Percentiles rank a stretch among this genome's conserved stretches.
Evolutionary conservation across 2,113 vertebrate genomes (phyloP).

Genomic region (Megatriorchis doriae): DNA sequence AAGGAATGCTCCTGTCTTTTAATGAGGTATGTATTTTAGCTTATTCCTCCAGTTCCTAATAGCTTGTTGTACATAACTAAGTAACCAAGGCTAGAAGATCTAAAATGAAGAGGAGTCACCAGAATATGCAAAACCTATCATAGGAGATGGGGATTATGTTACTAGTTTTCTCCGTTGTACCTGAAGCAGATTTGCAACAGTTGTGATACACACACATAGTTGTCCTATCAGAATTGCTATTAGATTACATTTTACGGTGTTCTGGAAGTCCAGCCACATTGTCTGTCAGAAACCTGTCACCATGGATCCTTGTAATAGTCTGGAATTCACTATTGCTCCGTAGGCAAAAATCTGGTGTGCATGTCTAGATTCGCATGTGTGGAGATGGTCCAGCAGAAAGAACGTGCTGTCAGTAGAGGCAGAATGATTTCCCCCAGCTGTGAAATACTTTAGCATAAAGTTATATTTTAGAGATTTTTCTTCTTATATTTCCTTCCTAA

Average conservation of each 20-base stretch:
- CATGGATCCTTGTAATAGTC: neutral
- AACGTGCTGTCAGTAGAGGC: neutral
- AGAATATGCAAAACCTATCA: neutral
- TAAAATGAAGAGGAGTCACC: neutral
- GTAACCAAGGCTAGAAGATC: neutral
- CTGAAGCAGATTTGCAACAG: neutral
- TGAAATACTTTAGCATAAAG: neutral
- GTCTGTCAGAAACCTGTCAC: neutral
- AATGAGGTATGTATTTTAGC: neutral
- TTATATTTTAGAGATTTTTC: constrained; percentile 9
- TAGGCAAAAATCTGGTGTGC: neutral
- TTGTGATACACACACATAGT: too few relatives aligned
- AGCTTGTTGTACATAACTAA: neutral
- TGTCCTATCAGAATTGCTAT: neutral
- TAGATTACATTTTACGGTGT: neutral
- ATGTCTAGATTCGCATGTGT: neutral
- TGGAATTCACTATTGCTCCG: neutral
- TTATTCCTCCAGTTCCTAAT: neutral
- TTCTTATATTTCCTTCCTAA: constrained; percentile 40
- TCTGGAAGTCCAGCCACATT: neutral
- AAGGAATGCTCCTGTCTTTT: neutral
- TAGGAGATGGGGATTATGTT: neutral
- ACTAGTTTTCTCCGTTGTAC: neutral
- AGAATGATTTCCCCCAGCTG: neutral
- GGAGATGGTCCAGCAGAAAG: neutral